Percentiles rank a stretch among this genome's conserved stretches.
Conservation (phyloP, 2,888 invertebrate species). For the Caenorhabditis macrosperma region DNA sequence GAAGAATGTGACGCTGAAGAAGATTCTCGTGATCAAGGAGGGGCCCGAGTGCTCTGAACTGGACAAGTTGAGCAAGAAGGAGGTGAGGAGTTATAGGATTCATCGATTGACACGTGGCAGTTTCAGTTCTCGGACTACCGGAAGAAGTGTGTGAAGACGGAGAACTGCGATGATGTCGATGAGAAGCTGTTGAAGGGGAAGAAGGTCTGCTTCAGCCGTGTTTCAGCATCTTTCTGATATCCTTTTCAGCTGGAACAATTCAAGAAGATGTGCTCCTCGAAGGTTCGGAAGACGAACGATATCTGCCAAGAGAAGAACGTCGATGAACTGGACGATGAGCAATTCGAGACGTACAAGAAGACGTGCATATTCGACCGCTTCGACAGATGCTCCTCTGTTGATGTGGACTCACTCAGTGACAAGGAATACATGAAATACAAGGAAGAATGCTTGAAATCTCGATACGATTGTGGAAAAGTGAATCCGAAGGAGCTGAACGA, state of each 20-base stretch:
- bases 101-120: no score
- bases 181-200: background rate
- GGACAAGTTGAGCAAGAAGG: conserved; percentile 2
- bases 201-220: background rate
- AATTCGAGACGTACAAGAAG: conserved; percentile 25
- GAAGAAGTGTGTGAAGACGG: conserved; percentile 7
- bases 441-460: background rate
- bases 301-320: conserved; percentile 4
- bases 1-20: conserved; percentile 8
- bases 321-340: conserved; percentile 20
- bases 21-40: conserved; percentile 18
- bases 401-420: conserved; percentile 5
- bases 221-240: no score
- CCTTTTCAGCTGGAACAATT: background rate
- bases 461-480: conserved; percentile 4
- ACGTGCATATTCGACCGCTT: conserved; percentile 1
- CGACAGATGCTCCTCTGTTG: background rate
- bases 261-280: conserved; percentile 19
- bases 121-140: conserved; percentile 37
- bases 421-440: conserved; percentile 6
- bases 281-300: conserved; percentile 1
- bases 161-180: conserved; percentile 25
- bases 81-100: conserved; percentile 1
- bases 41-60: conserved; percentile 2
- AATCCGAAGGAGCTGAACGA: conserved; percentile 17